Evolutionary conservation across 2,113 vertebrate genomes (phyloP).

Genomic region (Orthonyx spaldingii): DNA sequence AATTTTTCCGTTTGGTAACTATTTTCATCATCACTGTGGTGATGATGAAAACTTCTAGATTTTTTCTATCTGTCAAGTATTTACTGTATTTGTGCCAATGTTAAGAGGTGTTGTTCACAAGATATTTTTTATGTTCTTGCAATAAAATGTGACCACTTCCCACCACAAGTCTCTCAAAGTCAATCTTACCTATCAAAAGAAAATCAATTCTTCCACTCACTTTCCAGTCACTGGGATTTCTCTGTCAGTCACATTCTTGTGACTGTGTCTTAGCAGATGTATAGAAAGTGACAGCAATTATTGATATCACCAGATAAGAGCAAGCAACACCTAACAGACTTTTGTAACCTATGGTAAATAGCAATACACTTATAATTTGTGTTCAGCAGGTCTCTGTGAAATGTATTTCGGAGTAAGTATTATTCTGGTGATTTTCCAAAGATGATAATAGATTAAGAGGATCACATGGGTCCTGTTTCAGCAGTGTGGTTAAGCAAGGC

Average conservation of each 20-base stretch:
- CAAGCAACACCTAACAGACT: neutral
- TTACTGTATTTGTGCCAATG: neutral
- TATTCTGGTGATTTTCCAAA: neutral
- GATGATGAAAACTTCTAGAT: neutral
- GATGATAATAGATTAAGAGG: neutral
- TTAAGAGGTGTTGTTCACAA: neutral
- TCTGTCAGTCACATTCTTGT: neutral
- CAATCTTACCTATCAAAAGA: neutral
- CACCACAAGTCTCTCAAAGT: neutral
- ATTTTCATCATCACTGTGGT: neutral
- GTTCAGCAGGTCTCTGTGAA: neutral
- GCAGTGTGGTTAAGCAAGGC: neutral
- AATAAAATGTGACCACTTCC: neutral
- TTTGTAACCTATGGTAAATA: neutral
- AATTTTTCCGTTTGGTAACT: neutral
- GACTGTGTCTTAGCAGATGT: neutral
- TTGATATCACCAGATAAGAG: neutral
- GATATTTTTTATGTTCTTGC: neutral
- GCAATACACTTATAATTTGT: neutral
- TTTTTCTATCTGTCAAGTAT: neutral
- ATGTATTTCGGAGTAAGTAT: neutral
- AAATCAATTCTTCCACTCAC: neutral
- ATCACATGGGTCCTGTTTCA: neutral
- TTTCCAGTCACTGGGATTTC: neutral
- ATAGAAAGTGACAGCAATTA: neutral